Evolutionary conservation across 2,888 invertebrate genomes (phyloP).

Genomic region (Heliconius ismenius): DNA sequence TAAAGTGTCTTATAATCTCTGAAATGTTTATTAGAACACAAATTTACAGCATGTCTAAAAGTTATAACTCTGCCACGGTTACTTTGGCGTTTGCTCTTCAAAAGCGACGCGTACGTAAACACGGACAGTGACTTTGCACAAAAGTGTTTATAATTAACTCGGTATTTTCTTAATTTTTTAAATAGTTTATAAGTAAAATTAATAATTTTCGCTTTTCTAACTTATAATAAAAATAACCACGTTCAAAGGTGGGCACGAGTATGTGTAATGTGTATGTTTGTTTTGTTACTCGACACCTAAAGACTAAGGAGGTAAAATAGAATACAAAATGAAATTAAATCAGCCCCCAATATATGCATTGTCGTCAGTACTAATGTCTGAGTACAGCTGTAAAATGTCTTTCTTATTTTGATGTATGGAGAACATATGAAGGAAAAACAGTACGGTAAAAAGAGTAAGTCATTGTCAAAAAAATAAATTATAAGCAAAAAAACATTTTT

Average conservation of each 20-base stretch:
- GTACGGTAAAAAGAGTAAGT: no score
- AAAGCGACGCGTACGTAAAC: constrained; percentile 25
- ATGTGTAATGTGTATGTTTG: not conserved
- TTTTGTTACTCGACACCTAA: not conserved
- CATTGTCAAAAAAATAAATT: not conserved
- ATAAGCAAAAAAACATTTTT: no score
- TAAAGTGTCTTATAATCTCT: not conserved
- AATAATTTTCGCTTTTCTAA: not conserved
- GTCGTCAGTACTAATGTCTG: no score
- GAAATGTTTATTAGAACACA: constrained; percentile 11
- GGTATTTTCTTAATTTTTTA: not conserved
- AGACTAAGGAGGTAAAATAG: not conserved
- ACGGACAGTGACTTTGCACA: constrained; percentile 23
- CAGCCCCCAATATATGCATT: no score
- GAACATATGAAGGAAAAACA: no score
- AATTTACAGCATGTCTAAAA: constrained; percentile 13
- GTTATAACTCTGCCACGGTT: constrained; percentile 16
- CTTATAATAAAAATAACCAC: not conserved
- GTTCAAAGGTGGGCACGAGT: not conserved
- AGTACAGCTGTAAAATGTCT: no score
- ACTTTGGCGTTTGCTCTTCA: constrained; percentile 33
- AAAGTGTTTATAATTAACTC: constrained; percentile 26
- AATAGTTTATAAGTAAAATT: not conserved
- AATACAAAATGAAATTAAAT: not conserved
- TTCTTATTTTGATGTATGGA: no score